Base-by-base conservation (phyloP, 2,113 vertebrate species). In the Sphaerodactylus townsendi region DNA sequence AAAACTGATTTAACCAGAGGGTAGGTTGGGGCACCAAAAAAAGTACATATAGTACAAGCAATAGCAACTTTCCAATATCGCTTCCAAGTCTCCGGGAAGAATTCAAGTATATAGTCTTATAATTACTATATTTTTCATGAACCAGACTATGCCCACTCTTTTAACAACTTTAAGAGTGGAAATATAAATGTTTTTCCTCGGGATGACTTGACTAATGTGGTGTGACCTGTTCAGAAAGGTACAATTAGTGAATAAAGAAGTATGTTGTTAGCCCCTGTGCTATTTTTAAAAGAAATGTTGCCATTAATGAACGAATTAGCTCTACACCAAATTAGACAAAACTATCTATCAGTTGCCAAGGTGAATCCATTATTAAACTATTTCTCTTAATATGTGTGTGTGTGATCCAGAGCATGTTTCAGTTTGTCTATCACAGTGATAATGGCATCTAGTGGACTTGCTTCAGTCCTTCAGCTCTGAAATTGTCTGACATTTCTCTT, bases 391-490 rank as follows among this genome's bases (percentile, higher is more conserved):
- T 80, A 15, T n/a, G n/a, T n/a, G n/a, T 1, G 8, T 14, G 70
- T 41, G 17, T 4, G 72, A 79, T n/a, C 81, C 68, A 2, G 10
- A 30, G 39, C 37, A 46, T 88, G 87, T 84, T 83, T 79, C 78
- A 83, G 85, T 86, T 82, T 8, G 69, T 15, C 30, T 78, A 0
- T 37, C 48, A 8, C 19, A 25, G 44, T 30, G 13, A 13, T 82
- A 85, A 25, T 10, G 48, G 44, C 35, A 37, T 48, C 35, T 65
- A 78, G 68, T 65, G 81, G 84, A 15, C 77, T 78, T 73, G 72
- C 85, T 85, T 84, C 17, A 53, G 76, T 10, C 82, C 30, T 2
- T 13, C 41, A 17, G 33, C 81, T 89, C 85, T 46, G 25, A 85
- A 37, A 0, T 28, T 33, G 82, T 83, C 86, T 44, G 4, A 73